Evolutionary conservation across 2,797 vertebrate species (phyloP), one percentile per base, ranked within the genome.

Genomic region (Anabacerthia variegaticeps): DNA sequence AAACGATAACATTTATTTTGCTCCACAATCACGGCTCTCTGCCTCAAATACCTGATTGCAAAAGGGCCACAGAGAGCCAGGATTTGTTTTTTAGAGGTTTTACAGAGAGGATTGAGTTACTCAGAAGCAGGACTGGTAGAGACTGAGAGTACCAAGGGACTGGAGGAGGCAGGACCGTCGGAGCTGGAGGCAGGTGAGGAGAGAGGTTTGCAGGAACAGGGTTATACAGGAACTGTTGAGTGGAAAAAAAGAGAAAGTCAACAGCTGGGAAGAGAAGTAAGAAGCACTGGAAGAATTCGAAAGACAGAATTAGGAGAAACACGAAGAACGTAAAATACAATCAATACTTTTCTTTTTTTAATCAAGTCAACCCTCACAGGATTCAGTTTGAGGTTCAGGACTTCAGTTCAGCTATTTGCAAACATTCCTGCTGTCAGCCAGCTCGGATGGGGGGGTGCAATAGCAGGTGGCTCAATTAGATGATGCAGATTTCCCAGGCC

Each of bases 171-270:
- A 59, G 86, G 76, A 63, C 19, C 37, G 2, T 88, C 88, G 77
- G 92, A 93, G 56, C 44, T 74, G 43, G n/a, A 89, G 93, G 90
- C 80, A 91, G 75, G 61, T 21, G 88, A 95, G 67, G 48, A 93
- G 83, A 85, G 76, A 79, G 89, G 43, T 72, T 75, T 95, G 94
- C 94, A 95, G 91, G 67, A 93, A 41, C 43, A 72, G 78, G 58
- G 82, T 58, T 82, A n/a, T 55, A 75, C 81, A 92, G 94, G 79
- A 93, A 93, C 95, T 97, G 96, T 62, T 39, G 61, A 81, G 85
- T 32, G 68, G 68, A 72, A 81, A 92, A 63, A 80, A 17, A 92
- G 85, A 94, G 63, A 93, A 68, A 93, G 76, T 88, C 89, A 95
- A 30, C 68, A 88, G 66, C 0, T 34, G 43, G 86, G 66, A 92